A percentile compares a stretch with the other conserved stretches of the same genome.
Evolutionary conservation across 2,888 invertebrate genomes (phyloP).

Genomic region (Lasioglossum leucozonium): DNA sequence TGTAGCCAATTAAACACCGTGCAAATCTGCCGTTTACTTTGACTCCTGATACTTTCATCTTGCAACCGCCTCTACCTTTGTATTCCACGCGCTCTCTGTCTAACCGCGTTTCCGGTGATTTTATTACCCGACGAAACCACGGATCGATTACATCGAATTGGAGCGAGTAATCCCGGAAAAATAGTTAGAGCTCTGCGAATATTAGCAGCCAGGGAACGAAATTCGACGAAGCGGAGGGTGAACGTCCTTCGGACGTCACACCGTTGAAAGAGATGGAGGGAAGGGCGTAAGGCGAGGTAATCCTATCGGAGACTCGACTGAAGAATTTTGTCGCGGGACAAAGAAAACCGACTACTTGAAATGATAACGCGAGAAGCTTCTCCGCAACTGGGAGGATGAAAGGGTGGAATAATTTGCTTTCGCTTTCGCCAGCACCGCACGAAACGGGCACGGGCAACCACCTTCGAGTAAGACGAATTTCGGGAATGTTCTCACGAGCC

Average conservation of each 20-base stretch:
- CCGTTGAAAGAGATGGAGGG: background rate
- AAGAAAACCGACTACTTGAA: constrained; percentile 40
- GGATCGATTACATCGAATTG: background rate
- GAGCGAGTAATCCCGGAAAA: background rate
- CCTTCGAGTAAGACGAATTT: constrained; percentile 37
- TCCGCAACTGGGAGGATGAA: constrained; percentile 25
- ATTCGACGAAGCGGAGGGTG: no score
- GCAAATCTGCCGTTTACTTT: constrained; percentile 31
- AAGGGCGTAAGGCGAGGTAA: constrained; percentile 17
- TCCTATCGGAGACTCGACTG: constrained; percentile 42
- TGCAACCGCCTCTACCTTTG: background rate
- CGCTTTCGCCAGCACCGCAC: constrained; percentile 14
- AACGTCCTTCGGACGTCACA: background rate
- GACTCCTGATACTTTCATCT: constrained; percentile 21
- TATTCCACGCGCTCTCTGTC: background rate
- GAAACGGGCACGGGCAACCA: background rate
- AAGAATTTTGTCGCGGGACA: constrained; percentile 47
- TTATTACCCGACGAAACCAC: background rate
- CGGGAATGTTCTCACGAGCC: constrained; percentile 43
- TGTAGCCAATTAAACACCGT: constrained; percentile 45
- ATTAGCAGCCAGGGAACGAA: no score
- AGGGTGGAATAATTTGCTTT: constrained; percentile 45
- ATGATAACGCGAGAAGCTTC: constrained; percentile 49
- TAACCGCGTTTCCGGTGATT: background rate
- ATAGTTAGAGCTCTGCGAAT: background rate